Conservation (phyloP, 2,797 vertebrate species). For the Lagodon rhomboides region DNA sequence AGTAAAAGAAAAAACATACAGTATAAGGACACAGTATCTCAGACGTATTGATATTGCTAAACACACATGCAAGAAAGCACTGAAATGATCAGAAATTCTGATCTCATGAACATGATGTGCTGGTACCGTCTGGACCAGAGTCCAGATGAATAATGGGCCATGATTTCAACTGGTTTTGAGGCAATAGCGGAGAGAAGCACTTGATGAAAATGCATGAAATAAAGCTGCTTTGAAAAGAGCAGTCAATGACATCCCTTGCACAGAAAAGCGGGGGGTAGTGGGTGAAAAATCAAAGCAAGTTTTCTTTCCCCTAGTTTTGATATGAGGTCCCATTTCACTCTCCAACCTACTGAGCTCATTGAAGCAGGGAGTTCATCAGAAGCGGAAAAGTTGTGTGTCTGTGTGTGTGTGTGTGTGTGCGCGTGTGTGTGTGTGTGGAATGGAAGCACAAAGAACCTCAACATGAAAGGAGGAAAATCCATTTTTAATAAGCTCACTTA, state of each 20-base stretch:
- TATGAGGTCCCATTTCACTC: slow-evolving; percentile 70
- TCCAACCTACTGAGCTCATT: slow-evolving; percentile 69
- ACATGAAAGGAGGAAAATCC: slow-evolving; percentile 61
- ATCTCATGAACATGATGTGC: neutral
- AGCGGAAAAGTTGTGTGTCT: slow-evolving; percentile 33
- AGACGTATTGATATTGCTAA: neutral
- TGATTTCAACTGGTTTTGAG: slow-evolving; percentile 35
- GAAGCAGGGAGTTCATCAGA: slow-evolving; percentile 76
- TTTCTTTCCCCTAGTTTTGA: slow-evolving; percentile 72
- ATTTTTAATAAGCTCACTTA: slow-evolving; percentile 67
- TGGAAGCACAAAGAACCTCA: slow-evolving; percentile 55
- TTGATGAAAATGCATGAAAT: slow-evolving; percentile 63
- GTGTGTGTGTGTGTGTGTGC: slow-evolving; percentile 13
- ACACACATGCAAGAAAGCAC: neutral
- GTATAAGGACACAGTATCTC: neutral
- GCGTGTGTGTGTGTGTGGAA: neutral
- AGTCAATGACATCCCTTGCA: slow-evolving; percentile 45
- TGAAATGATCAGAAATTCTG: neutral
- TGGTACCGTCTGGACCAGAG: slow-evolving; percentile 7
- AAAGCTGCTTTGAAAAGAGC: slow-evolving; percentile 45
- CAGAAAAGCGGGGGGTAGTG: slow-evolving; percentile 18
- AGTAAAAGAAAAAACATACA: neutral
- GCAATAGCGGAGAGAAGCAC: slow-evolving; percentile 8
- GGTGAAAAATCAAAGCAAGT: slow-evolving; percentile 74
- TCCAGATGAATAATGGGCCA: slow-evolving; percentile 9